Evolutionary conservation across 2,888 invertebrate species (phyloP), one percentile per base, ranked within the genome.

Genomic region (Ectemnius cavifrons): DNA sequence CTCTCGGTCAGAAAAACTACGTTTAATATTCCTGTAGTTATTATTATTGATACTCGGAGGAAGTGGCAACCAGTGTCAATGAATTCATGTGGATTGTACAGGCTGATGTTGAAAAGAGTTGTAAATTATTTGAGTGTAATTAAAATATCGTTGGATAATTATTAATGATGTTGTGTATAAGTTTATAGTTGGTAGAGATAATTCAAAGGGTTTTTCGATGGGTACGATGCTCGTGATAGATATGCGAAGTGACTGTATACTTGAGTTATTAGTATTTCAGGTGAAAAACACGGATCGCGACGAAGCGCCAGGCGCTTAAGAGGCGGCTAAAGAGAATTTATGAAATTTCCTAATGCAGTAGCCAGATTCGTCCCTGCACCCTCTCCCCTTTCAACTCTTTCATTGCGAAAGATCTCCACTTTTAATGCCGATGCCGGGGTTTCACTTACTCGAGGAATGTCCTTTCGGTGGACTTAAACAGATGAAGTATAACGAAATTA

Each of bases 311-410:
- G 82, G 81, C 84, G 81, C 84, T 87, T 88, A 87, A 88, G 87
- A 89, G 88, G 85, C 81, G 75, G 75, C 85, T 88, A 90, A 91
- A 91, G 90, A 82, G 90, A 90, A 91, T 91, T 90, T 89, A 90
- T 90, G 88, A 90, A 90, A 89, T 90, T 89, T 89, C 79, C 82
- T 89, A 89, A 91, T 90, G 88, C 86, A 89, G 89, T 90, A 89
- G 89, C 89, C 89, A 79, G 86, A 89, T 88, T 91, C 85, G 81
- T 82, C 87, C 86, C 79, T 84, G 2, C 23, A 23, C 3, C 79
- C 77, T 49, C 16, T 78, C 61, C 66, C 47, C 67, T 61, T 58
- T 73, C 82, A 83, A 84, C 84, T 84, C 83, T 82, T 83, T 82
- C 80, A 63, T 71, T 46, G 49, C 37, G 66, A 58, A 28, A 20